Conservation (phyloP, 30 jellyfish, hydroid and myxozoan species). For the Aurelia sp. region DNA sequence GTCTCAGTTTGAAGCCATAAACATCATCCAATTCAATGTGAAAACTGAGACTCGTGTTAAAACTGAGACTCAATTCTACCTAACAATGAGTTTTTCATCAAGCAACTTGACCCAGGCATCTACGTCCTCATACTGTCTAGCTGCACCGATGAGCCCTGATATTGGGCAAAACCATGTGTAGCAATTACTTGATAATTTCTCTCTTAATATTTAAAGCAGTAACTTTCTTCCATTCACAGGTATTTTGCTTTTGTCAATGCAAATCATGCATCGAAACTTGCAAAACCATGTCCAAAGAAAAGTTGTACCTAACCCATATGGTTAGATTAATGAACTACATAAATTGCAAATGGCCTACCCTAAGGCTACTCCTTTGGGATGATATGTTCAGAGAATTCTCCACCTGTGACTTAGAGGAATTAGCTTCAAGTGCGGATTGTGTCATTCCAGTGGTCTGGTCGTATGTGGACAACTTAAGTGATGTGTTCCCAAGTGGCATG, state of each 20-base stretch:
- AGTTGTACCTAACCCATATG: conserved; percentile 85
- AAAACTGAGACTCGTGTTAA: too few species aligned
- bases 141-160: too few species aligned
- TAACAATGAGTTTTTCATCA: too few species aligned
- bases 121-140: too few species aligned
- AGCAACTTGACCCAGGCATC: too few species aligned
- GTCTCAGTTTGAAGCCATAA: too few species aligned
- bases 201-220: too few species aligned
- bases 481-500: conserved; percentile 89
- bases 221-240: conserved; percentile 31
- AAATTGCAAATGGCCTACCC: conserved; percentile 60
- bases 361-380: conserved; percentile 88
- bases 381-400: conserved; percentile 95
- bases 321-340: conserved; percentile 68
- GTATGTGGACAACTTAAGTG: conserved; percentile 78
- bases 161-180: too few species aligned
- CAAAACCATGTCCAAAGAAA: conserved; percentile 56
- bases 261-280: conserved; percentile 77
- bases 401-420: conserved; percentile 75
- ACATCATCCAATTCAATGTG: too few species aligned
- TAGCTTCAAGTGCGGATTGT: conserved; percentile 48
- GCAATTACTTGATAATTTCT: too few species aligned
- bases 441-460: conserved; percentile 98
- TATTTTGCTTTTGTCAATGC: conserved; percentile 91
- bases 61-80: too few species aligned